A percentile compares a stretch with the other conserved stretches of the same genome.
These are phyloP conservation scores for Drosophila truncata DNA, from an alignment of 1,140 invertebrate genomes.

Conservation along the genomic window DNA sequence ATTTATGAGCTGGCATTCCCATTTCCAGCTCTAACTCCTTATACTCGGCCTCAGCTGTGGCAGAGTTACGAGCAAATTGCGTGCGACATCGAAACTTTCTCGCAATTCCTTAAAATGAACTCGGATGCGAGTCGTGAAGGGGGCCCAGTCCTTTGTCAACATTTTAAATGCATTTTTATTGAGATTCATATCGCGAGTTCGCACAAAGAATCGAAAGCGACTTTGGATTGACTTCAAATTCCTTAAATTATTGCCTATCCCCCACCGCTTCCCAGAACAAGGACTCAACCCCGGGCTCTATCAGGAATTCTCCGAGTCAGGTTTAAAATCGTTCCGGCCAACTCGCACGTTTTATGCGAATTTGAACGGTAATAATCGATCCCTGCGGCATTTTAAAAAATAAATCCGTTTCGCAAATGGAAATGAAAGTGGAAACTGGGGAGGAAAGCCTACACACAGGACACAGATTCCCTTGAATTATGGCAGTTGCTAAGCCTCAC, in stretches of 20 bases:
- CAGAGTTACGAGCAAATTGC: constrained; percentile 76
- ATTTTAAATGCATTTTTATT: constrained; percentile 85
- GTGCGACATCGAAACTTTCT: constrained; percentile 60
- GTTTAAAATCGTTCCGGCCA: constrained; percentile 76
- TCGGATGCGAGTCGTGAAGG: constrained; percentile 16
- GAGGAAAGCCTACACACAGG: constrained; percentile 8
- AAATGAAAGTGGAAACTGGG: constrained; percentile 50
- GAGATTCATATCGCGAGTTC: constrained; percentile 84
- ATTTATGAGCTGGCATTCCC: constrained; percentile 59
- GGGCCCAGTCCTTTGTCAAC: constrained; percentile 77
- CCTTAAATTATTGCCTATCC: constrained; percentile 82
- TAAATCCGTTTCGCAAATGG: constrained; percentile 83
- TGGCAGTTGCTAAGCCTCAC: constrained; percentile 66
- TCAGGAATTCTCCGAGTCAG: constrained; percentile 8
- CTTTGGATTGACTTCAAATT: constrained; percentile 84
- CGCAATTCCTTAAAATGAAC: constrained; percentile 54
- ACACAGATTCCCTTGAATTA: constrained; percentile 58
- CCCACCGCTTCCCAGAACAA: constrained; percentile 26
- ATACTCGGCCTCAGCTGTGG: constrained; percentile 61
- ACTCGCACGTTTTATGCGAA: constrained; percentile 85
- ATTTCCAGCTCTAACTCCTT: constrained; percentile 12
- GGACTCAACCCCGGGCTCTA: constrained; percentile 27
- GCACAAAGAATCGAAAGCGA: constrained; percentile 68
- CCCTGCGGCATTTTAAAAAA: constrained; percentile 85
- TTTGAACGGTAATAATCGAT: constrained; percentile 86